phyloP scores from a whole-genome alignment of 2,888 invertebrate genomes.

The Phlogophora meticulosa region DNA sequence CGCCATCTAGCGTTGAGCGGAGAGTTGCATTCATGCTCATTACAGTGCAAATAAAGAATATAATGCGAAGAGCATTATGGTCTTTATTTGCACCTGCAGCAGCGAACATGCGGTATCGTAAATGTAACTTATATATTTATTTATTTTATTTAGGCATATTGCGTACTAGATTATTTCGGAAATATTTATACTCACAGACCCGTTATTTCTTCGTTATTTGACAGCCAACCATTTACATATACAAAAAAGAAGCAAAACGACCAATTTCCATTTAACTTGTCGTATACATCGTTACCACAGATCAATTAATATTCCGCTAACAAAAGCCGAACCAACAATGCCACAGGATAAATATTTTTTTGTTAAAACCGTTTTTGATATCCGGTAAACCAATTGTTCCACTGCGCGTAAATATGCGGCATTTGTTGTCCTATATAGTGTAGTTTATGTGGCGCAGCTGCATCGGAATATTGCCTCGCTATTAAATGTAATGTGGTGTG shows the following conservation, averaged over 20 bases:
- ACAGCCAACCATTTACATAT: neutral
- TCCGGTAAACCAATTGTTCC: slow-evolving; percentile 15
- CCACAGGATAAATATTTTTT: slow-evolving; percentile 9
- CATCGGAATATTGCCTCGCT: neutral
- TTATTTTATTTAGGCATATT: too few relatives aligned
- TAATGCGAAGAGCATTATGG: too few relatives aligned
- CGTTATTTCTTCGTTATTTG: neutral
- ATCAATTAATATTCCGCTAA: slow-evolving; percentile 36
- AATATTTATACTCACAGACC: too few relatives aligned
- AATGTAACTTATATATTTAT: too few relatives aligned
- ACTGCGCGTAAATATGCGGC: slow-evolving; percentile 7
- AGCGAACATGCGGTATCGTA: too few relatives aligned
- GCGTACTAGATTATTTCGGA: too few relatives aligned
- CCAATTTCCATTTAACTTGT: slow-evolving; percentile 14
- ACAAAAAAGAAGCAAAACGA: too few relatives aligned
- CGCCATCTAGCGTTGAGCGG: too few relatives aligned
- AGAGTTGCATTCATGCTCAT: too few relatives aligned
- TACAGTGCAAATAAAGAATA: too few relatives aligned
- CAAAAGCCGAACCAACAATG: slow-evolving; percentile 37
- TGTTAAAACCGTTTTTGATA: slow-evolving; percentile 27
- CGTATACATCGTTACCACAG: neutral
- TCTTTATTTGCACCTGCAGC: too few relatives aligned
- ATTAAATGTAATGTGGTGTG: slow-evolving; percentile 9
- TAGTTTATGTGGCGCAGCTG: slow-evolving; percentile 7
- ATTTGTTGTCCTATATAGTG: slow-evolving; percentile 3